These are phyloP conservation scores for Passer montanus DNA, from an alignment of 2,113 vertebrate species.

Conservation along the genomic window DNA sequence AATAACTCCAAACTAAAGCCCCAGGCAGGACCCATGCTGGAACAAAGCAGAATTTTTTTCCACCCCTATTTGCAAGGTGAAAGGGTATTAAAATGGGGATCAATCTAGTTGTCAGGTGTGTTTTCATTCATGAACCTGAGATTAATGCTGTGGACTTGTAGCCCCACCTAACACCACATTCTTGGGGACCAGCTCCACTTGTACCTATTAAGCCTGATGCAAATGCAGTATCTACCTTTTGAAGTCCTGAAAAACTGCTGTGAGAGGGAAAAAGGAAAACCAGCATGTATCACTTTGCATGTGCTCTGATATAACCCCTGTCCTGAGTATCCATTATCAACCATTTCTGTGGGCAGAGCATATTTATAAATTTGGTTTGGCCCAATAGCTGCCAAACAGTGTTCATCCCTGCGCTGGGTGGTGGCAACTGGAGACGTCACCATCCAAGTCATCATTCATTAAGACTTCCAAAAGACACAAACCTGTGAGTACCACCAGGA, in stretches of 20 bases:
- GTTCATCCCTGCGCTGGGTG: background rate
- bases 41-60: background rate
- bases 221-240: background rate
- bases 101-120: background rate
- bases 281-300: background rate
- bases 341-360: background rate
- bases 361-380: background rate
- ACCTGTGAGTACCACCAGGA: background rate
- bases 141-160: background rate
- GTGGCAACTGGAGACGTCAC: background rate
- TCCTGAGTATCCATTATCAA: background rate
- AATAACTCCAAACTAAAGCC: background rate
- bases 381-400: background rate
- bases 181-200: background rate
- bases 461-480: background rate
- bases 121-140: background rate
- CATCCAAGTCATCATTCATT: background rate
- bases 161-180: background rate
- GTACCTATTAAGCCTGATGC: background rate
- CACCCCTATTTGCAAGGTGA: background rate
- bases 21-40: background rate
- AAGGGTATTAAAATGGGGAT: background rate
- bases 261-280: background rate
- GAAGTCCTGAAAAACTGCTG: background rate
- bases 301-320: background rate